Evolutionary conservation across 2,113 vertebrate genomes (phyloP).

Genomic region (Geococcyx californianus): DNA sequence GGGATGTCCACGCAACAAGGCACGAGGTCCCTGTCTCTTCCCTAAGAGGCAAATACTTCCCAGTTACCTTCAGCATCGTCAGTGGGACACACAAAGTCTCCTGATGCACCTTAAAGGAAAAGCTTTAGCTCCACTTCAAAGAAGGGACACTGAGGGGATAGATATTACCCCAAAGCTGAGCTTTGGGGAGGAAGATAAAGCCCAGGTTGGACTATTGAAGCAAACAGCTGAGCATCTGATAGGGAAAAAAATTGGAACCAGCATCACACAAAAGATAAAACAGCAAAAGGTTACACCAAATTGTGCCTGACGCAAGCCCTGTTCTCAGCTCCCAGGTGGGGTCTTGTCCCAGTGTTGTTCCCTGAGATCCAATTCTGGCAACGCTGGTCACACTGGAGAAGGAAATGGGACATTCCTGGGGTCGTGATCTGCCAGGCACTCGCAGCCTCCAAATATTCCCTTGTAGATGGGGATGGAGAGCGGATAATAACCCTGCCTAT

Average conservation of each 20-base stretch:
- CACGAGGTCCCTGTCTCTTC: not conserved
- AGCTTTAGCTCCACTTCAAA: not conserved
- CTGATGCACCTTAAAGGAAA: not conserved
- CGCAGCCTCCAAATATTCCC: not conserved
- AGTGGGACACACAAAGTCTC: not conserved
- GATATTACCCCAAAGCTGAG: accelerated
- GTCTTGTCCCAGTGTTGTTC: not conserved
- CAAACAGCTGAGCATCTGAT: not conserved
- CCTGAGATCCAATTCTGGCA: not conserved
- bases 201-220: not conserved
- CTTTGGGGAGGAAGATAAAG: not conserved
- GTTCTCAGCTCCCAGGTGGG: not conserved
- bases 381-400: not conserved
- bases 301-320: not conserved
- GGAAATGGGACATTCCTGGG: not conserved
- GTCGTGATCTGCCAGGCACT: not conserved
- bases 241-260: accelerated
- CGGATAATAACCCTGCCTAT: accelerated
- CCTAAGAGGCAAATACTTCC: not conserved
- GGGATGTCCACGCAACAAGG: not conserved
- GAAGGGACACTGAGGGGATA: not conserved
- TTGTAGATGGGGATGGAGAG: not conserved
- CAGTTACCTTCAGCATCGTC: not conserved
- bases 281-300: not conserved
- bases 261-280: not conserved